These are phyloP conservation scores for Phrynocephalus guinanensis DNA, from an alignment of 2,797 vertebrate genomes.

Conservation along the genomic window DNA sequence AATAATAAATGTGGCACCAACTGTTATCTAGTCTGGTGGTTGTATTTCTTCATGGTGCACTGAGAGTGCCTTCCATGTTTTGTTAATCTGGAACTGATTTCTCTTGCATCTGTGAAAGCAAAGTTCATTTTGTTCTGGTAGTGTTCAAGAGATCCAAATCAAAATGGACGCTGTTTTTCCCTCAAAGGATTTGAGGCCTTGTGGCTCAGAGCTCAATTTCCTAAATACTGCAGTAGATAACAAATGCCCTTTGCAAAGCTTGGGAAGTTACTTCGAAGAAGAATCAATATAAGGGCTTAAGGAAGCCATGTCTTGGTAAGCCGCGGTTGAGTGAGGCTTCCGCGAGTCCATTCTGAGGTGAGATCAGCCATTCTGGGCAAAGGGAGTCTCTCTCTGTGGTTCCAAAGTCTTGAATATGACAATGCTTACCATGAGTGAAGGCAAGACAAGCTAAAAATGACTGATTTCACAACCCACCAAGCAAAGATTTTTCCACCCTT, in stretches of 20 bases:
- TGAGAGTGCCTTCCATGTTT: background rate
- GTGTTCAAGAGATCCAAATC: background rate
- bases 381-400: background rate
- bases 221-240: background rate
- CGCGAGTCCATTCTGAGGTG: background rate
- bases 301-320: background rate
- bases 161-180: background rate
- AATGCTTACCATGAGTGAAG: background rate
- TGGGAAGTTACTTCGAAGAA: background rate
- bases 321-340: background rate
- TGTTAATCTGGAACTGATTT: background rate
- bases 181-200: background rate
- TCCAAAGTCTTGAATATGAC: background rate
- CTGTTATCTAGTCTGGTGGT: background rate
- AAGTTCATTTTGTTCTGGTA: background rate
- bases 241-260: background rate
- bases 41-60: background rate
- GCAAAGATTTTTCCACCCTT: background rate
- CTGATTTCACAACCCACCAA: too few species aligned
- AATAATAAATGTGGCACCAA: conserved; percentile 2
- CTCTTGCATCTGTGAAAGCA: background rate
- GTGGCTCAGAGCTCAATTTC: background rate
- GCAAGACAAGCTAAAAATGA: background rate
- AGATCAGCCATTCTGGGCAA: background rate
- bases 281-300: background rate